Percentiles rank a stretch among this genome's conserved stretches.
Conservation (phyloP, 1,140 invertebrate species). For the Acyrthosiphon pisum region DNA sequence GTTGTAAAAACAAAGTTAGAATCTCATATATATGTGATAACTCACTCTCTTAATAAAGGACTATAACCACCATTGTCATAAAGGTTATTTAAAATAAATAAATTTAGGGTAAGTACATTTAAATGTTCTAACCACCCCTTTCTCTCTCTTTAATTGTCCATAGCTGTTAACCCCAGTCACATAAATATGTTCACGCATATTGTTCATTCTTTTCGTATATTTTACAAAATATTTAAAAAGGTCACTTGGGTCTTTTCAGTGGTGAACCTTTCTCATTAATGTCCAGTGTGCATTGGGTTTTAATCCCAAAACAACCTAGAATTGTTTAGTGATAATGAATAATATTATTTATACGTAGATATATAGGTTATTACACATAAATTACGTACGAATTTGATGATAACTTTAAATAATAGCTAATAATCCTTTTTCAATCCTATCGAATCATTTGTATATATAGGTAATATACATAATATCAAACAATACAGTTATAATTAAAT, state of each 20-base stretch:
- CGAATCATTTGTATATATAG: not conserved
- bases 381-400: not conserved
- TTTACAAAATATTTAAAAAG: slow-evolving; percentile 15
- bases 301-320: not conserved
- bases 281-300: not conserved
- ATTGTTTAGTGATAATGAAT: not conserved
- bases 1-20: not conserved
- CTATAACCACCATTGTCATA: not conserved
- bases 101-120: slow-evolving; percentile 10
- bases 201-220: not conserved
- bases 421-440: not conserved
- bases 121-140: not conserved
- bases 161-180: not conserved
- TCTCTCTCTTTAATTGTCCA: not conserved
- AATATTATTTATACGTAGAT: not conserved
- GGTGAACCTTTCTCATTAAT: not conserved
- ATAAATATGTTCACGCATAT: slow-evolving; percentile 2
- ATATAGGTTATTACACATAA: not conserved
- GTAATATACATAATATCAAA: not conserved
- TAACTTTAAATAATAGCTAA: not conserved
- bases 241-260: not conserved
- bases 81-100: not conserved
- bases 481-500: not conserved
- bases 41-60: slow-evolving; percentile 1
- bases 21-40: not conserved